A percentile compares a stretch with the other conserved stretches of the same genome.
phyloP scores from a whole-genome alignment of 1,140 invertebrate genomes.

The Eubasilissa regina region DNA sequence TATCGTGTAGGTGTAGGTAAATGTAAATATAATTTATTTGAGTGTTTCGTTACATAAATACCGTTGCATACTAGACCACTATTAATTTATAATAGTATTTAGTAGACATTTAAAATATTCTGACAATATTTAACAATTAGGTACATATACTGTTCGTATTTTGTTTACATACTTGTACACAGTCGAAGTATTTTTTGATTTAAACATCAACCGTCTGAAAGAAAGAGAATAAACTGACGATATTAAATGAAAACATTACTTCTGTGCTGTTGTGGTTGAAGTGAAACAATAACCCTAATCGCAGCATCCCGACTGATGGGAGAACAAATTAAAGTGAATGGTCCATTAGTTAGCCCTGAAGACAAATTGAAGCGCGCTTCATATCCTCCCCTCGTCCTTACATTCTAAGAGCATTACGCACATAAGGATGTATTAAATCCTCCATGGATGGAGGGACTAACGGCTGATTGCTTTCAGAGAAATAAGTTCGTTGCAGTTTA shows the following conservation, averaged over 20 bases:
- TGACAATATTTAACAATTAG: too few species aligned
- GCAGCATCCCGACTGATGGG: slow-evolving; percentile 46
- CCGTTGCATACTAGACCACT: too few species aligned
- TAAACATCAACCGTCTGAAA: too few species aligned
- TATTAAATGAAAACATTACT: slow-evolving; percentile 9
- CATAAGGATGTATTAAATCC: neutral
- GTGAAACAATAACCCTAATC: slow-evolving; percentile 32
- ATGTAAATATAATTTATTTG: too few species aligned
- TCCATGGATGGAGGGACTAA: slow-evolving; percentile 18
- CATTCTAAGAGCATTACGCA: neutral
- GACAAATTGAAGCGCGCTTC: slow-evolving; percentile 39
- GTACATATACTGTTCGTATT: too few species aligned
- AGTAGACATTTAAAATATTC: too few species aligned
- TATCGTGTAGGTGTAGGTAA: too few species aligned
- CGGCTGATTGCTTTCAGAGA: slow-evolving; percentile 51
- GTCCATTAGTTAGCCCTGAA: slow-evolving; percentile 52
- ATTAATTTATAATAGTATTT: too few species aligned
- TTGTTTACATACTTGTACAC: too few species aligned
- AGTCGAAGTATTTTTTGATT: too few species aligned
- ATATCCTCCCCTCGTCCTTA: slow-evolving; percentile 5
- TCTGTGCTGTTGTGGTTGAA: slow-evolving; percentile 2
- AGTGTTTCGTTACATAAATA: too few species aligned
- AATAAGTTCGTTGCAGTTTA: slow-evolving; percentile 40
- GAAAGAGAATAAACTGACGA: too few species aligned
- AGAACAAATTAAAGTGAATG: slow-evolving; percentile 55